Percentiles rank a stretch among this genome's conserved stretches.
These are phyloP conservation scores for Camponotus pennsylvanicus DNA, from an alignment of 1,140 invertebrate species.

Conservation along the genomic window DNA sequence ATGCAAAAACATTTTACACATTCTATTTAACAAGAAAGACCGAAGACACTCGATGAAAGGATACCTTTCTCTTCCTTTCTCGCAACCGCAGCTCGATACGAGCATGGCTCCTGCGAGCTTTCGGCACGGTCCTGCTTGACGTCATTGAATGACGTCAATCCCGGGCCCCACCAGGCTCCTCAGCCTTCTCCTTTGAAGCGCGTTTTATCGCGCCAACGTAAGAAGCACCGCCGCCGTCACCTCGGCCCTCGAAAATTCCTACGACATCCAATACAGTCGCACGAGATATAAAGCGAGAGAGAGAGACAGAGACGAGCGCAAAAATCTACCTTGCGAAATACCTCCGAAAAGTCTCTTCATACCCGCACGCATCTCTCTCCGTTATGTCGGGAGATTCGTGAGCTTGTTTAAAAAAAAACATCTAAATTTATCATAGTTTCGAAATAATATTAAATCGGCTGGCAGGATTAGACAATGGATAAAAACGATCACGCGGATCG, in stretches of 20 bases:
- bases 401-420: conserved; percentile 32
- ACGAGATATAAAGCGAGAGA: conserved; percentile 13
- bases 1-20: background rate
- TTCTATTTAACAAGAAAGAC: background rate
- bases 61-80: background rate
- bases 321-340: conserved; percentile 59
- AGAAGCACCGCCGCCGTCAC: conserved; percentile 64
- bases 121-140: conserved; percentile 79
- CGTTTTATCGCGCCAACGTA: conserved; percentile 73
- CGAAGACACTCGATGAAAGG: background rate
- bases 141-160: conserved; percentile 82
- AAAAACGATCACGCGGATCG: conserved; percentile 10
- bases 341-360: conserved; percentile 30
- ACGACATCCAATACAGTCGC: conserved; percentile 64
- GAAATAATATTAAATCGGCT: conserved; percentile 37
- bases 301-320: background rate
- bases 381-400: background rate
- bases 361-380: background rate
- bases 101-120: conserved; percentile 58
- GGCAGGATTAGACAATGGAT: conserved; percentile 5
- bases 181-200: conserved; percentile 49
- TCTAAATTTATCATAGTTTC: conserved; percentile 57
- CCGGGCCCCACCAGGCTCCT: conserved; percentile 64
- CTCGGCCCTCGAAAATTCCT: conserved; percentile 63
- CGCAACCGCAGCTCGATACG: background rate